Percentiles rank a stretch among this genome's conserved stretches.
phyloP scores from a whole-genome alignment of 2,888 invertebrate genomes.

The Zygogramma bicolorata region DNA sequence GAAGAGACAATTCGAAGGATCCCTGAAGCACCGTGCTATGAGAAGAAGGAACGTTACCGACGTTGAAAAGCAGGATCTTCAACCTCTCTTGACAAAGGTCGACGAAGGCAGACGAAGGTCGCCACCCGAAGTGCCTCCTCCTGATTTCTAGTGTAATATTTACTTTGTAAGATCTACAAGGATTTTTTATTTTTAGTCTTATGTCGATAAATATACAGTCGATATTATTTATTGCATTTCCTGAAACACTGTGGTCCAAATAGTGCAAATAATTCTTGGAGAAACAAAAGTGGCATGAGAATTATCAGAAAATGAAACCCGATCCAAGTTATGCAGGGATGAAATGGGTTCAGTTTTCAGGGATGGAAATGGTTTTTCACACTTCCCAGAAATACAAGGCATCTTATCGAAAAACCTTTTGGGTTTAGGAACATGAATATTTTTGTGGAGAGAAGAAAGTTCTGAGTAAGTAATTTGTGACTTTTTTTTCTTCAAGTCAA shows the following conservation, averaged over 20 bases:
- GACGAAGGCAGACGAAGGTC: slow-evolving; percentile 15
- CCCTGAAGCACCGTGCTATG: slow-evolving; percentile 41
- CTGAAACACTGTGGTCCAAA: not conserved
- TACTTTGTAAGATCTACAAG: slow-evolving; percentile 37
- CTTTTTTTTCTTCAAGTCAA: no score
- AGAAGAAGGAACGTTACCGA: slow-evolving; percentile 38
- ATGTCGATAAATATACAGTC: slow-evolving; percentile 21
- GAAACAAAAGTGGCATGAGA: no score
- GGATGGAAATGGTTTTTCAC: no score
- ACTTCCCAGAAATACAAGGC: no score
- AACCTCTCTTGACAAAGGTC: slow-evolving; percentile 40
- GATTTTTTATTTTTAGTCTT: slow-evolving; percentile 24
- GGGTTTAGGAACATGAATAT: no score
- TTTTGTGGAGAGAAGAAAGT: no score
- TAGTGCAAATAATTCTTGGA: no score
- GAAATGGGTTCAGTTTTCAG: no score
- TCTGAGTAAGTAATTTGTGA: no score
- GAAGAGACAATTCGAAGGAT: slow-evolving; percentile 37
- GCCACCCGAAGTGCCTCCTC: slow-evolving; percentile 52
- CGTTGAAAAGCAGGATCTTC: slow-evolving; percentile 37
- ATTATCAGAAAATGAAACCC: no score
- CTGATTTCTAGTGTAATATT: slow-evolving; percentile 49
- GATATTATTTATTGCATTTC: not conserved
- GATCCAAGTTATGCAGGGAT: no score
- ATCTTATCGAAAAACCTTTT: no score